Conservation (phyloP, 2,113 vertebrate species). For the Psophia crepitans region DNA sequence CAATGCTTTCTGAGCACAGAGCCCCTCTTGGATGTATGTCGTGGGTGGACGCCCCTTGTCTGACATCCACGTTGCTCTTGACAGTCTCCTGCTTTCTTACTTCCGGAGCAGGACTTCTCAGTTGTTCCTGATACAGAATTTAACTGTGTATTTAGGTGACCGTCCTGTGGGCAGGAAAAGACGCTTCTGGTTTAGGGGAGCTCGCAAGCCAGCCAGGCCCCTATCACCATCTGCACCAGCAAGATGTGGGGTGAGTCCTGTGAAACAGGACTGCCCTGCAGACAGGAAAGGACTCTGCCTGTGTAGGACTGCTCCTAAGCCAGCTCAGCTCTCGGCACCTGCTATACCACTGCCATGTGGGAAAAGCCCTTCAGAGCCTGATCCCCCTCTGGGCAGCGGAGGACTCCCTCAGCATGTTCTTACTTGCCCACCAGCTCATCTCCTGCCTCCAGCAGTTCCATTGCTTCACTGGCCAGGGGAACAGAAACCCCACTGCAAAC, state of each 20-base stretch:
- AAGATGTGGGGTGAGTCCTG: not conserved
- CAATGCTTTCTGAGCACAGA: not conserved
- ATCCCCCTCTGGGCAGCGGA: not conserved
- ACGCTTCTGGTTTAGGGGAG: conserved; percentile 47
- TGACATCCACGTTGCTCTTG: not conserved
- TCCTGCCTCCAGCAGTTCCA: not conserved
- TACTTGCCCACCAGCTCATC: not conserved
- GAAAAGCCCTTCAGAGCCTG: not conserved
- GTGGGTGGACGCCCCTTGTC: not conserved
- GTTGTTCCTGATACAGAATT: conserved; percentile 8
- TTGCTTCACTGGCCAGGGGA: not conserved
- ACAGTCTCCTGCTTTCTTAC: not conserved
- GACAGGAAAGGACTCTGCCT: not conserved
- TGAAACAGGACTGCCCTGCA: not conserved
- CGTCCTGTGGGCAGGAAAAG: conserved; percentile 32
- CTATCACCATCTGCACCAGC: not conserved
- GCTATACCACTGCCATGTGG: not conserved
- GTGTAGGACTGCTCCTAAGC: not conserved
- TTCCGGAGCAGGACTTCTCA: not conserved
- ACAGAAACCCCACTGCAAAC: not conserved
- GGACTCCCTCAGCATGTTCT: not conserved
- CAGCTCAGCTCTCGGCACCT: not conserved
- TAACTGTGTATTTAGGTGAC: conserved; percentile 64
- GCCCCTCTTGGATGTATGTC: not conserved
- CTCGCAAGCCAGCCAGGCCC: conserved; percentile 3